A percentile compares a stretch with the other conserved stretches of the same genome.
These are phyloP conservation scores for Brienomyrus longianalis DNA, from an alignment of 2,113 vertebrate species.

Conservation along the genomic window DNA sequence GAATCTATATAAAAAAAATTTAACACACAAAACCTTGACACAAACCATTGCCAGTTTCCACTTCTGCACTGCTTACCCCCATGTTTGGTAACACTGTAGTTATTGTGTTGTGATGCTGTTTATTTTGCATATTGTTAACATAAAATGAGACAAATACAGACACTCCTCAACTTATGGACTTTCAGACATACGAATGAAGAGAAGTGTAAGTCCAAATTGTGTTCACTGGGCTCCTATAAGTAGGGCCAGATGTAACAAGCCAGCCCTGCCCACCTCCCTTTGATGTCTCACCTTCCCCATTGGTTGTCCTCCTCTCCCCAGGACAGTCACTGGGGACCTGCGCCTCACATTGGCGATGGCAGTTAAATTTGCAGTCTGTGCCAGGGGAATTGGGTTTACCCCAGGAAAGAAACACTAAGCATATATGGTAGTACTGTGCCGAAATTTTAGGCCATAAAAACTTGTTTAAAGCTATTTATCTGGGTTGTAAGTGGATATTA, in stretches of 20 bases:
- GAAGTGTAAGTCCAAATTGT: no score
- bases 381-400: not conserved
- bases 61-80: not conserved
- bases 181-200: no score
- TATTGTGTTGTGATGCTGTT: not conserved
- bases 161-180: no score
- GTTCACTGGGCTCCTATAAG: not conserved
- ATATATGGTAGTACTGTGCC: not conserved
- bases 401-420: not conserved
- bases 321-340: conserved; percentile 68
- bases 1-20: conserved; percentile 26
- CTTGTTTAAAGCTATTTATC: not conserved
- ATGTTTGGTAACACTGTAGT: not conserved
- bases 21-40: not conserved
- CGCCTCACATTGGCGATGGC: conserved; percentile 67
- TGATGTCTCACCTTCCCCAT: conserved; percentile 46
- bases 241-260: not conserved
- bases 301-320: conserved; percentile 52
- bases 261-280: not conserved
- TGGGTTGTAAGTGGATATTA: not conserved
- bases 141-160: not conserved
- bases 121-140: not conserved
- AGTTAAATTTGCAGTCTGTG: conserved; percentile 79
- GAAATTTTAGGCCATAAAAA: not conserved
- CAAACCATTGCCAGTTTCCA: not conserved